Conservation (phyloP, 2,888 invertebrate species). For the Limnephilus marmoratus region DNA sequence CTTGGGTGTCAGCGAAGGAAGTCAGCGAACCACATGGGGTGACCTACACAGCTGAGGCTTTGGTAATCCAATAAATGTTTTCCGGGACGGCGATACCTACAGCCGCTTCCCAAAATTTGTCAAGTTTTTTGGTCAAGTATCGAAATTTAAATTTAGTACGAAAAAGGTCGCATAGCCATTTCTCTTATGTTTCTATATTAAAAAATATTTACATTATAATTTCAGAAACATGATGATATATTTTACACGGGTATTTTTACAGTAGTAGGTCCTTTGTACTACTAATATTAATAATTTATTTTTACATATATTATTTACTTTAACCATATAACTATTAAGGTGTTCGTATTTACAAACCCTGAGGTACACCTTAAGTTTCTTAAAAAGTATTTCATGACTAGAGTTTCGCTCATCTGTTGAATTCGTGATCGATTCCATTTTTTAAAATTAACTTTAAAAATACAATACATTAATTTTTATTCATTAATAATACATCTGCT, state of each 20-base stretch:
- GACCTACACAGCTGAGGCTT: too few species aligned
- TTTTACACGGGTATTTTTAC: not conserved
- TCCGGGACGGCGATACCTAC: too few species aligned
- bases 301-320: not conserved
- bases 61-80: too few species aligned
- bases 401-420: slow-evolving; percentile 58
- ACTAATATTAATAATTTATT: not conserved
- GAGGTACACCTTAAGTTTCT: slow-evolving; percentile 47
- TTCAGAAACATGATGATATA: not conserved
- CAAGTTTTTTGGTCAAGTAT: too few species aligned
- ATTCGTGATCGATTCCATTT: slow-evolving; percentile 12
- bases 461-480: not conserved
- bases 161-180: too few species aligned
- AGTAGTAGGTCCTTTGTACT: not conserved
- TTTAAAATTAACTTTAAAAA: not conserved
- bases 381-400: slow-evolving; percentile 53
- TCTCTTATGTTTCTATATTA: not conserved
- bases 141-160: too few species aligned
- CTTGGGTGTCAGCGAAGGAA: too few species aligned
- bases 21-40: too few species aligned
- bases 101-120: too few species aligned
- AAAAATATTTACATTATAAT: not conserved
- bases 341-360: slow-evolving; percentile 56
- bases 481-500: not conserved
- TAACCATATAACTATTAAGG: slow-evolving; percentile 19